A percentile compares a stretch with the other conserved stretches of the same genome.
phyloP scores from a whole-genome alignment of 2,797 vertebrate genomes.

The Anas bahamensis region DNA sequence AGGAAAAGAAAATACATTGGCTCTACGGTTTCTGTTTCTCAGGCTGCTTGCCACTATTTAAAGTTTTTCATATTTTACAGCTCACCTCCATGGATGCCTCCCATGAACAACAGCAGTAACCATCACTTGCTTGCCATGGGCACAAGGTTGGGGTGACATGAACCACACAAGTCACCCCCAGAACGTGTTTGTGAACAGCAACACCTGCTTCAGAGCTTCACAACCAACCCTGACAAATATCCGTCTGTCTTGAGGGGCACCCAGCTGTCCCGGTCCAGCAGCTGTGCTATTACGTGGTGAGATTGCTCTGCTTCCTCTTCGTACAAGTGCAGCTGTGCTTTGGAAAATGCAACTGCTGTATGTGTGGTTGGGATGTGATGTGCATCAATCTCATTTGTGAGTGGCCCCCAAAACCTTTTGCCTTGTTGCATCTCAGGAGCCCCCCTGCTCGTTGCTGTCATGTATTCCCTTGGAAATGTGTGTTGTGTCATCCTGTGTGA shows the following conservation, averaged over 20 bases:
- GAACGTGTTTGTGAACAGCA: fast-evolving
- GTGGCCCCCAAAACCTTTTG: background rate
- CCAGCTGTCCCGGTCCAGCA: background rate
- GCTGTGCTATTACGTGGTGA: background rate
- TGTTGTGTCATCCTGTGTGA: background rate
- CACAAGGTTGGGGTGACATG: background rate
- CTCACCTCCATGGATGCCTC: background rate
- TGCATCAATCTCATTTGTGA: background rate
- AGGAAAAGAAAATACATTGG: background rate
- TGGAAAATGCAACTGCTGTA: background rate
- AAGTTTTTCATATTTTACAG: background rate
- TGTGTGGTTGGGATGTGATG: background rate
- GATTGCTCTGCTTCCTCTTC: background rate
- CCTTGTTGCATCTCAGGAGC: fast-evolving
- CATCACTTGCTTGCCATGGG: background rate
- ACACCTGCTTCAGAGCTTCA: background rate
- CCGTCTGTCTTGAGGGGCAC: background rate
- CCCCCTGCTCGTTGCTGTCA: background rate
- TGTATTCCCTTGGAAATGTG: background rate
- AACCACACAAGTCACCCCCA: background rate
- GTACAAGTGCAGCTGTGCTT: background rate
- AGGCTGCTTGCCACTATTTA: background rate
- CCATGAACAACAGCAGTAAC: background rate
- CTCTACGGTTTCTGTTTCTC: background rate
- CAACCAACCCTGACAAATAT: background rate